phyloP scores from a whole-genome alignment of 2,797 vertebrate genomes.

The Acrossocheilus wenchowensis region DNA sequence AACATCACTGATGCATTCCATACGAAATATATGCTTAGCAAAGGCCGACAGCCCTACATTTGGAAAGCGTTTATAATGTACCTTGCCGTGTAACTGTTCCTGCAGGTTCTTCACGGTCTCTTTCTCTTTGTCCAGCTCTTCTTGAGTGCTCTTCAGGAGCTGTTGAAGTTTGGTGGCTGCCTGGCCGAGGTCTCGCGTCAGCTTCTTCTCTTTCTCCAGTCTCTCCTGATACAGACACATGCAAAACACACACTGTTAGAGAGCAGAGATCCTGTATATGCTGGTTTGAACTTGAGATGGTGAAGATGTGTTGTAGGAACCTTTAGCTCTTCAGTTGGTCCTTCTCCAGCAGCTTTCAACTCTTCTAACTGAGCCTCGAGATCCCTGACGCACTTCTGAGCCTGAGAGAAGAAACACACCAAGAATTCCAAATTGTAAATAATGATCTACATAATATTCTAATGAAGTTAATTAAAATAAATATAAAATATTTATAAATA shows the following conservation, averaged over 20 bases:
- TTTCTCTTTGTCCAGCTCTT: conserved; percentile 89
- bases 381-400: conserved; percentile 52
- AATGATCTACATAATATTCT: not conserved
- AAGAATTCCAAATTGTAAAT: not conserved
- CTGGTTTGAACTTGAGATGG: not conserved
- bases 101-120: conserved; percentile 84
- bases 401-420: conserved; percentile 30
- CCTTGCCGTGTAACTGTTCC: conserved; percentile 82
- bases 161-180: conserved; percentile 90
- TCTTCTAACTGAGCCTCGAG: conserved; percentile 56
- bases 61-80: conserved; percentile 56
- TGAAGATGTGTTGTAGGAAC: conserved; percentile 35
- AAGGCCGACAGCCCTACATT: not conserved
- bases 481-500: no score
- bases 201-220: conserved; percentile 91
- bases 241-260: conserved; percentile 17
- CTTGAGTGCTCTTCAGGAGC: conserved; percentile 87
- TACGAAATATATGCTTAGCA: not conserved
- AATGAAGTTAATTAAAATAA: no score
- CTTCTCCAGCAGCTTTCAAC: conserved; percentile 54
- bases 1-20: not conserved
- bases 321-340: conserved; percentile 54
- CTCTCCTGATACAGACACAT: conserved; percentile 78
- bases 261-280: not conserved
- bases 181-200: conserved; percentile 87